Conservation (phyloP, 2,888 invertebrate species). For the Argyra leucocephala region DNA sequence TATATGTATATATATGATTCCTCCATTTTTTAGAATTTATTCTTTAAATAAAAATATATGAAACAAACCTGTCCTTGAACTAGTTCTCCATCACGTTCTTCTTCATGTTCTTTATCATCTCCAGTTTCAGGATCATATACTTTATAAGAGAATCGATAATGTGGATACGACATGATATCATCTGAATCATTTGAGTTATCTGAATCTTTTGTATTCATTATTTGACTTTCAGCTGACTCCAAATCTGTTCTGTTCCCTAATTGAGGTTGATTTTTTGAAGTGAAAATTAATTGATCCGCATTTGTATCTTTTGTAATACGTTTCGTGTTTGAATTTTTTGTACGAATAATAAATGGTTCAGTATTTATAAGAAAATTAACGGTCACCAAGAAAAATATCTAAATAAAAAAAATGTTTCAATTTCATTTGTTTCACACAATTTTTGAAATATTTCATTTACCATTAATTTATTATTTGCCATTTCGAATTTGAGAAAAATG, state of each 20-base stretch:
- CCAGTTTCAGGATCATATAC: not conserved
- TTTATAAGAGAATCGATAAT: not conserved
- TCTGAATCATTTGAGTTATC: not conserved
- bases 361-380: not conserved
- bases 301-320: not conserved
- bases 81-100: not conserved
- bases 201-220: not conserved
- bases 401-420: too few relatives aligned
- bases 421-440: too few relatives aligned
- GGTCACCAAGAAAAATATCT: not conserved
- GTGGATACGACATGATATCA: not conserved
- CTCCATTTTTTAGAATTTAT: too few relatives aligned
- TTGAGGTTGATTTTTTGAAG: too few relatives aligned
- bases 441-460: too few relatives aligned
- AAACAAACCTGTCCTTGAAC: not conserved
- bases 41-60: not conserved
- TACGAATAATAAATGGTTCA: not conserved
- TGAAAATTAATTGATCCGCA: too few relatives aligned
- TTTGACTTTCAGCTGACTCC: too few relatives aligned
- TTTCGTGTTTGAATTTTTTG: not conserved
- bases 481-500: too few relatives aligned
- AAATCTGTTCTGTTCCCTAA: too few relatives aligned
- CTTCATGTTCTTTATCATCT: not conserved
- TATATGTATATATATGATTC: too few relatives aligned
- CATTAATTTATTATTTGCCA: too few relatives aligned